Base-by-base conservation (phyloP, 2,888 invertebrate genomes). In the Lottia gigantea region DNA sequence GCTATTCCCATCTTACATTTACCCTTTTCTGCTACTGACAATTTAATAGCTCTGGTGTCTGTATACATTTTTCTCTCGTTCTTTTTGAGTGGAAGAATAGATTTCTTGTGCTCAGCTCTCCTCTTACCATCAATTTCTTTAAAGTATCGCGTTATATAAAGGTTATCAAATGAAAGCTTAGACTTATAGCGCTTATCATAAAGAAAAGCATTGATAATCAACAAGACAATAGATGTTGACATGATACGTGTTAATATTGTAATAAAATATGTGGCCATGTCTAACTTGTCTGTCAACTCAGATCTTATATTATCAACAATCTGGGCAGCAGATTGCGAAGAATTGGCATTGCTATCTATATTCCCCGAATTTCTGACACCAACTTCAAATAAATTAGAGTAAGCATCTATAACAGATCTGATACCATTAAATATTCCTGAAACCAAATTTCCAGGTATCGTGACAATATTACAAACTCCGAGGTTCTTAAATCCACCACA, bases 111-210 rank as follows among this genome's bases (percentile, higher is more conserved):
- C n/a, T 62, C 46, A 11, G 23, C 46, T 19, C 19, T 46, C n/a
- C 67, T 16, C 23, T 55, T 25, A 1, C 47, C 25, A 62, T 68
- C 62, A 62, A 68, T 23, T 8, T 23, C 16, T 46, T 68, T 68
- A 8, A 68, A 45, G 12, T 62, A 46, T 7, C 23, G 25, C 12
- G 62, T 62, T 26, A 68, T 62, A 14, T 68, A 68, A 14, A 62
- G 26, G 62, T 68, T 68, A 62, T 68, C 67, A 62, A 62, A 62
- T 25, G 62, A 45, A 12, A 62, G 16, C 11, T 62, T 62, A n/a
- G 26, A 46, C 25, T 62, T 23, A 19, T 68, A 68, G 4, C 16
- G 23, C 46, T 62, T 68, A 7, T 62, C 46, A 31, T 68, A 68
- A 12, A 40, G 23, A 62, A 62, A 46, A 25, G 67, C 62, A 25